Conservation (phyloP, 1,140 invertebrate genomes). For the Homarus americanus region DNA sequence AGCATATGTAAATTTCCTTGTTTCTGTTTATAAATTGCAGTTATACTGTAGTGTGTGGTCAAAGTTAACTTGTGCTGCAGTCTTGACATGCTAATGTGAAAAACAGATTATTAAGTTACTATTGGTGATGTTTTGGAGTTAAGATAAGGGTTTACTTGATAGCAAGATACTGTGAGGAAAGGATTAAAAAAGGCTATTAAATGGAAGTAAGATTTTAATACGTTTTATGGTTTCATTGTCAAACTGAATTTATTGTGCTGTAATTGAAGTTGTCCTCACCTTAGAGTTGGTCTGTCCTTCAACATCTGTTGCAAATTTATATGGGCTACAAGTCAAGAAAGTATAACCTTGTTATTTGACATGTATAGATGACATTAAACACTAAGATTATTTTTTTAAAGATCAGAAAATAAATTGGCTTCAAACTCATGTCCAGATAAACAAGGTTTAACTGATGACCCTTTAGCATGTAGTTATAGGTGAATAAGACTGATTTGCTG, state of each 20-base stretch:
- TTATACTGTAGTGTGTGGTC: not conserved
- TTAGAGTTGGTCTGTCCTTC: not conserved
- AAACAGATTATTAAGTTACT: not conserved
- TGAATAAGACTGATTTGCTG: constrained; percentile 48
- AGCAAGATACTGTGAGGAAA: not conserved
- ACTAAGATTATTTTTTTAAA: not conserved
- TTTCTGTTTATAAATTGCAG: too few species aligned
- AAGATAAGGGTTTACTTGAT: not conserved
- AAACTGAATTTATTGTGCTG: not conserved
- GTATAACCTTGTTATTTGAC: constrained; percentile 9
- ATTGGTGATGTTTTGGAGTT: too few species aligned
- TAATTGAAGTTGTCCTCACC: not conserved
- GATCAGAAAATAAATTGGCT: not conserved
- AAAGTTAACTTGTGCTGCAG: not conserved
- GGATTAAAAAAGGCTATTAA: too few species aligned
- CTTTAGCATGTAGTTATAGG: constrained; percentile 49
- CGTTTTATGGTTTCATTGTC: too few species aligned
- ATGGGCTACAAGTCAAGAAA: not conserved
- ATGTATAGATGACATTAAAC: not conserved
- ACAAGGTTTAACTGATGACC: constrained; percentile 25
- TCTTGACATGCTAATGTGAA: not conserved
- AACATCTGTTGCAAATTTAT: not conserved
- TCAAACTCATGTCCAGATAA: not conserved
- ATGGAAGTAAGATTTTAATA: too few species aligned
- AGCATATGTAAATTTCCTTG: too few species aligned